These are phyloP conservation scores for Euura lappo DNA, from an alignment of 1,140 invertebrate genomes.

Conservation along the genomic window DNA sequence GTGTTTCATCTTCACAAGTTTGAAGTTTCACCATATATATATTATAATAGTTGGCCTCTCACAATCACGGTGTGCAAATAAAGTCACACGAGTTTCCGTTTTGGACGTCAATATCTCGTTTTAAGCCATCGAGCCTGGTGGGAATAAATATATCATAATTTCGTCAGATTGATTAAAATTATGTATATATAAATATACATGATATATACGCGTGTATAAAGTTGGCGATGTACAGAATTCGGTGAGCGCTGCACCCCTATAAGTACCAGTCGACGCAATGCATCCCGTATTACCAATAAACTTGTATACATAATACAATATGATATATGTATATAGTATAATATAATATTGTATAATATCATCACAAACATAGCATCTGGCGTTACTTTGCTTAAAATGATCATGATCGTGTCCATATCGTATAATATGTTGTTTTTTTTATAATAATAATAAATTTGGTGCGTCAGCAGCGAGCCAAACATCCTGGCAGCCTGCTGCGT, in stretches of 20 bases:
- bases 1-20: too few relatives aligned
- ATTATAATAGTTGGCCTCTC: too few relatives aligned
- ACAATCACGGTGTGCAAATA: too few relatives aligned
- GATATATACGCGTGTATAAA: not conserved
- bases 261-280: not conserved
- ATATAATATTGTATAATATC: not conserved
- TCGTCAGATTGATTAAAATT: too few relatives aligned
- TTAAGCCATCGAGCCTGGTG: too few relatives aligned
- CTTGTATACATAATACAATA: not conserved
- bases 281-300: conserved; percentile 1
- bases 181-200: too few relatives aligned
- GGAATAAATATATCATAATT: too few relatives aligned
- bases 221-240: not conserved
- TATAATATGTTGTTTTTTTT: too few relatives aligned
- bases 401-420: not conserved
- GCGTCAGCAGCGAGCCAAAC: not conserved
- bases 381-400: not conserved
- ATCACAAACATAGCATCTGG: not conserved
- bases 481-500: not conserved
- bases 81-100: too few relatives aligned
- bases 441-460: not conserved
- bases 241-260: conserved; percentile 5
- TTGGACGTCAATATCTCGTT: too few relatives aligned
- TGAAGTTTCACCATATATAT: too few relatives aligned
- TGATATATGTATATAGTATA: not conserved